Evolutionary conservation across 1,140 invertebrate genomes (phyloP).

Genomic region (Ectropis grisescens): DNA sequence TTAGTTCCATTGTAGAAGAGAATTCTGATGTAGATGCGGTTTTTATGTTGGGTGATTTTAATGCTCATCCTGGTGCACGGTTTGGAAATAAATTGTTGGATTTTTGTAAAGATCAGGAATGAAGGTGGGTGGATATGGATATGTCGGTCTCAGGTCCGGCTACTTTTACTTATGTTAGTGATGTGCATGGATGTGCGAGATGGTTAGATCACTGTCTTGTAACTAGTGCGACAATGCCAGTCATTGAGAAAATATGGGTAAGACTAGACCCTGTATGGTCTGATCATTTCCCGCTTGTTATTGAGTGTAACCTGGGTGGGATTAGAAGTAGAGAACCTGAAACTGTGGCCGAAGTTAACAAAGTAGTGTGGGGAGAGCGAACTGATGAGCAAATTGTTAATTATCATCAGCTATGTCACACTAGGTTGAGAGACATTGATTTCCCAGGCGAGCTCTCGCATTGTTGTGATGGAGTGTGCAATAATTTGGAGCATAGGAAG

Average conservation of each 20-base stretch:
- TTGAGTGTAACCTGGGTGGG: conserved; percentile 6
- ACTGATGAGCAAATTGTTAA: conserved; percentile 2
- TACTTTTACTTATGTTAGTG: conserved; percentile 4
- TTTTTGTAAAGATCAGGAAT: background rate
- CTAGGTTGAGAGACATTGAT: conserved; percentile 2
- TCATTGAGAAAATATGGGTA: conserved; percentile 2
- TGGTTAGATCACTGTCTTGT: conserved; percentile 9
- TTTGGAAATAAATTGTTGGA: background rate
- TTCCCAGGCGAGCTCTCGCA: conserved; percentile 3
- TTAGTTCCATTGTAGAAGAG: background rate
- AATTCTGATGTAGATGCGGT: background rate
- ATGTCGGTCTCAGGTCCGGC: background rate
- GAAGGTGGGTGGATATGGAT: background rate
- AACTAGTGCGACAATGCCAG: conserved; percentile 2
- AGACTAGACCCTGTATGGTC: conserved; percentile 12
- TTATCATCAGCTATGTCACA: conserved; percentile 7
- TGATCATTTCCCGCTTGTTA: conserved; percentile 16
- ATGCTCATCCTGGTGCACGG: background rate
- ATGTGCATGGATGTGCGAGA: background rate
- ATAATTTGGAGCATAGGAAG: conserved; percentile 3
- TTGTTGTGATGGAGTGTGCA: conserved; percentile 10
- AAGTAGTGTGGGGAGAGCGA: conserved; percentile 8
- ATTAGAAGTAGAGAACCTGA: too few relatives aligned
- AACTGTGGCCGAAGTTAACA: background rate
- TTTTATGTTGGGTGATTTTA: conserved; percentile 1